Evolutionary conservation across 2,113 vertebrate genomes (phyloP), one percentile per base, ranked within the genome.

Genomic region (Carassius carassius): DNA sequence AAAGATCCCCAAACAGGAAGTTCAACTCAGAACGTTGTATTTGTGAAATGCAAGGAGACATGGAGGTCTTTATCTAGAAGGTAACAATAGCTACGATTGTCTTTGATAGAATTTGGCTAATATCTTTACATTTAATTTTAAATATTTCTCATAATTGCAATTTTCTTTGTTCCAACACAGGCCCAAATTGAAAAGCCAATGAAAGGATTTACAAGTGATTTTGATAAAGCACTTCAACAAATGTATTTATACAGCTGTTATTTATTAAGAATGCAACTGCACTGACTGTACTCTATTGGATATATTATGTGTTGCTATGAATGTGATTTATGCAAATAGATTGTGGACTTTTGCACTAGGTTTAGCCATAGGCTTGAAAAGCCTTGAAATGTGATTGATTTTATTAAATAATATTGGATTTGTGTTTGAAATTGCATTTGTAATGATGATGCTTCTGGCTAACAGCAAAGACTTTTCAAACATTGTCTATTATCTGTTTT

Each of bases 1-100:
- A 93, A 94, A 92, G 82, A 92, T 84, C 78, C 89, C 0, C 83
- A 88, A 4, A 69, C 47, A 37, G 81, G 88, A 9, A 86, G 29
- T 47, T 69, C 89, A 35, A 70, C 82, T 29, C 88, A 91, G 62
- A 93, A 94, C 56, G 77, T 94, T 77, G 93, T 91, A 0, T 95
- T 95, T 70, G 92, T 94, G 29, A 93, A 90, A 91, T 95, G 94
- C 88, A 92, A 91, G 67, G 91, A 91, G 12, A 1, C 80, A 0
- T 92, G 93, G 94, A 90, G 89, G 82, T 83, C 23, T 1, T 83
- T 81, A 47, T 29, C 67, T 0, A 92, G 84, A 88, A 91, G 92
- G 93, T 94, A n/a, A 79, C 23, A n/a, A n/a, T 13, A 63, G 35
- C 0, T 12, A 3, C 1, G 16, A 1, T 17, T 17, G 49, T 54